Percentiles rank a stretch among this genome's conserved stretches.
phyloP scores from a whole-genome alignment of 2,888 invertebrate genomes.

The Bugula neritina region DNA sequence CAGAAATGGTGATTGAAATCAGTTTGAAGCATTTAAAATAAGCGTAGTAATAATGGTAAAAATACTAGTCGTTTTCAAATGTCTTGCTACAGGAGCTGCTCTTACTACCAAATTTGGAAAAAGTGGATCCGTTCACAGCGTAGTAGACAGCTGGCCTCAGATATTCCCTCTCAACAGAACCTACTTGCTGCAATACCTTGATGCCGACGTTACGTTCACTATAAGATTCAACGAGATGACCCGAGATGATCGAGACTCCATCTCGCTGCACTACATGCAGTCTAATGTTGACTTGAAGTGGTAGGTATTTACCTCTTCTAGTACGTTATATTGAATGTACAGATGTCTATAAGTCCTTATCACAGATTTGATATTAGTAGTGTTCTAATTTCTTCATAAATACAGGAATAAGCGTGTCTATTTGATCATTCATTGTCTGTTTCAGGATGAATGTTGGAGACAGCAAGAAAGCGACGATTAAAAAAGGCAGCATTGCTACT shows the following conservation, averaged over 20 bases:
- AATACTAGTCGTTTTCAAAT: no score
- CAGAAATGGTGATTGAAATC: no score
- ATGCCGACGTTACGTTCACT: not conserved
- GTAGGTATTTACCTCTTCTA: not conserved
- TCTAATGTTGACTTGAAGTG: not conserved
- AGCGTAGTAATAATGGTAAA: no score
- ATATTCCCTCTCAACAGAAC: not conserved
- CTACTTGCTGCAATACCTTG: not conserved
- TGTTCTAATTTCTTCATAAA: no score
- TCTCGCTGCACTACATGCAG: not conserved
- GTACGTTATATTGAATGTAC: no score
- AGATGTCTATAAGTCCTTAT: no score
- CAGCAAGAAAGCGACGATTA: not conserved
- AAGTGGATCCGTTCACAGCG: not conserved
- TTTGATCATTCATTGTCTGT: no score
- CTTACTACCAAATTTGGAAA: not conserved
- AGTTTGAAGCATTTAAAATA: no score
- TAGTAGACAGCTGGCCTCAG: not conserved
- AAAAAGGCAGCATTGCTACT: not conserved
- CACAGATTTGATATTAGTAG: no score
- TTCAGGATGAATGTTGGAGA: not conserved
- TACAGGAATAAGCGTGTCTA: no score
- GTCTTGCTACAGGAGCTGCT: not conserved
- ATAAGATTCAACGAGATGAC: not conserved
- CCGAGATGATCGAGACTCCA: not conserved